Conservation (phyloP, 2,113 vertebrate genomes). For the Agelaius tricolor region DNA sequence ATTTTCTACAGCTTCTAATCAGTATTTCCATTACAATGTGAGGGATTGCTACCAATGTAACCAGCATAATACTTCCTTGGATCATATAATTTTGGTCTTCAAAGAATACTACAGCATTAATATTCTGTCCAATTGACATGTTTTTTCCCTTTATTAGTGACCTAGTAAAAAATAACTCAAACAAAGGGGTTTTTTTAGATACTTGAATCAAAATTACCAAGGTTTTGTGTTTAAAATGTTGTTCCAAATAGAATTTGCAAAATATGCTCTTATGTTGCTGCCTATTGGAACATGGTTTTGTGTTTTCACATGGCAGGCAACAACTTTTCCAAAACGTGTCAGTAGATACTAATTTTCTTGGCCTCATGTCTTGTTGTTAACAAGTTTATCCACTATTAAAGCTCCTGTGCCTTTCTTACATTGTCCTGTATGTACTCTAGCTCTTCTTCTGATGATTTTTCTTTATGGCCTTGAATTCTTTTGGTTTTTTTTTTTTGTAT, state of each 20-base stretch:
- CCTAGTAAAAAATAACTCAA: neutral
- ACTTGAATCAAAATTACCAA: neutral
- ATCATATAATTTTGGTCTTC: neutral
- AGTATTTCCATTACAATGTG: slow-evolving; percentile 2
- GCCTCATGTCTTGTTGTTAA: neutral
- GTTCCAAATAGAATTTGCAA: neutral
- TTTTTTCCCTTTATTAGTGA: neutral
- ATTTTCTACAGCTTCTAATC: slow-evolving; percentile 6
- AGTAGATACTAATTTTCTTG: neutral
- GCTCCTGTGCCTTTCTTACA: neutral
- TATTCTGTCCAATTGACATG: neutral
- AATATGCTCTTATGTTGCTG: neutral
- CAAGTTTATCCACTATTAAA: neutral
- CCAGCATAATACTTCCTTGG: neutral
- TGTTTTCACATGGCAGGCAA: neutral
- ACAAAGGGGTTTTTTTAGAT: neutral
- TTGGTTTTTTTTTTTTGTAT: neutral
- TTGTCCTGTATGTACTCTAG: neutral
- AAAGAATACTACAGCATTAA: neutral
- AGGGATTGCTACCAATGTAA: neutral
- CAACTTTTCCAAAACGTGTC: neutral
- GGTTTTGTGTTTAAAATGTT: neutral
- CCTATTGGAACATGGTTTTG: neutral
- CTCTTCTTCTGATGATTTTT: neutral
- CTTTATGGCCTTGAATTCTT: neutral